Evolutionary conservation across 1,140 invertebrate genomes (phyloP).

Genomic region (Acromyrmex echinatior): DNA sequence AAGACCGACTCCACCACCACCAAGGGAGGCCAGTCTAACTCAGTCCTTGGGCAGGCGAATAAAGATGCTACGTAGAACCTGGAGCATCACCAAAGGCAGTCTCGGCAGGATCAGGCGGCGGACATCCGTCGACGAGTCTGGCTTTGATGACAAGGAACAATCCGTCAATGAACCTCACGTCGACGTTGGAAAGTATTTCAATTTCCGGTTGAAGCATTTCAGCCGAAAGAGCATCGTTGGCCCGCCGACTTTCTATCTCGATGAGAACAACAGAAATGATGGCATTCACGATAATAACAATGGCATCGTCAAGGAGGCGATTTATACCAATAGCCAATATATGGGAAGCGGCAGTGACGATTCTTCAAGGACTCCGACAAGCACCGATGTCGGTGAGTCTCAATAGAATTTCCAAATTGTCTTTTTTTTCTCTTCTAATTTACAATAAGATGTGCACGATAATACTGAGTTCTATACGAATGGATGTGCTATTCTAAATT

Average conservation of each 20-base stretch:
- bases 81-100: constrained; percentile 85
- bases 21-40: constrained; percentile 81
- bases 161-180: constrained; percentile 69
- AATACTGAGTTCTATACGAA: background rate
- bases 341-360: constrained; percentile 69
- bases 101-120: constrained; percentile 81
- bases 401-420: background rate
- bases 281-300: constrained; percentile 62
- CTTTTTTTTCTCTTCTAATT: constrained; percentile 14
- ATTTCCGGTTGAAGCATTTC: constrained; percentile 80
- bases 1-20: constrained; percentile 81
- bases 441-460: background rate
- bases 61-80: constrained; percentile 83
- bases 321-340: constrained; percentile 76
- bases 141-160: constrained; percentile 57
- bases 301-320: constrained; percentile 71
- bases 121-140: constrained; percentile 70
- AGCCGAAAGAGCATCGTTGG: constrained; percentile 71
- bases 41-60: constrained; percentile 81
- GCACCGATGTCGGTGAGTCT: constrained; percentile 31
- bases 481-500: background rate
- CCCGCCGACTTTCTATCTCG: constrained; percentile 83
- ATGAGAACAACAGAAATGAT: constrained; percentile 64
- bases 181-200: constrained; percentile 79
- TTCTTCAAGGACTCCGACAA: constrained; percentile 62